A percentile compares a stretch with the other conserved stretches of the same genome.
Evolutionary conservation across 2,113 vertebrate species (phyloP).

Genomic region (Cephalopterus ornatus): DNA sequence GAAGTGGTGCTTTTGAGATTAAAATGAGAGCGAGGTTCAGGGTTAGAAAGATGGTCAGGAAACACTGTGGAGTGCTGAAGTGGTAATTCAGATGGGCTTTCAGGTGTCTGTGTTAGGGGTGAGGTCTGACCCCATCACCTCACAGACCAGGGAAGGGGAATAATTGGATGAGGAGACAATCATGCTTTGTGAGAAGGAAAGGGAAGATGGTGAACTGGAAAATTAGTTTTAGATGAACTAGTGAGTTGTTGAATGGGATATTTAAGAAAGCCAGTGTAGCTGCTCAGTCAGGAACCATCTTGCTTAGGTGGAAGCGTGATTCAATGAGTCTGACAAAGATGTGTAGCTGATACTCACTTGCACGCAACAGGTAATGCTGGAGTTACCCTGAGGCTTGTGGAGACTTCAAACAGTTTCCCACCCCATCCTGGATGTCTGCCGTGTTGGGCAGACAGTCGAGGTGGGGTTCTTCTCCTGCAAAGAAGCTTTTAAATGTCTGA

Average conservation of each 20-base stretch:
- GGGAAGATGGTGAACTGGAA: background rate
- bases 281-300: background rate
- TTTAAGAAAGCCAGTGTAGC: background rate
- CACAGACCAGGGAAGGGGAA: background rate
- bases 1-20: background rate
- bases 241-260: background rate
- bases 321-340: conserved; percentile 8
- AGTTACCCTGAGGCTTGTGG: conserved; percentile 39
- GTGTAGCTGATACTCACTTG: conserved; percentile 3
- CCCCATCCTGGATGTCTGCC: background rate
- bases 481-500: conserved; percentile 31
- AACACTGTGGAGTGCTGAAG: background rate
- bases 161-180: background rate
- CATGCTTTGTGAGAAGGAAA: background rate
- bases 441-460: background rate
- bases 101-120: background rate
- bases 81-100: background rate
- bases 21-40: background rate
- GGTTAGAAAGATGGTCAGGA: background rate
- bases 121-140: background rate
- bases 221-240: background rate
- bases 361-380: background rate
- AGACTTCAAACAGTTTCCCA: conserved; percentile 44
- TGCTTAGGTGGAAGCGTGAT: background rate
- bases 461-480: background rate